These are phyloP conservation scores for Eospalax fontanierii DNA, from an alignment of 2,797 vertebrate species.

Conservation along the genomic window DNA sequence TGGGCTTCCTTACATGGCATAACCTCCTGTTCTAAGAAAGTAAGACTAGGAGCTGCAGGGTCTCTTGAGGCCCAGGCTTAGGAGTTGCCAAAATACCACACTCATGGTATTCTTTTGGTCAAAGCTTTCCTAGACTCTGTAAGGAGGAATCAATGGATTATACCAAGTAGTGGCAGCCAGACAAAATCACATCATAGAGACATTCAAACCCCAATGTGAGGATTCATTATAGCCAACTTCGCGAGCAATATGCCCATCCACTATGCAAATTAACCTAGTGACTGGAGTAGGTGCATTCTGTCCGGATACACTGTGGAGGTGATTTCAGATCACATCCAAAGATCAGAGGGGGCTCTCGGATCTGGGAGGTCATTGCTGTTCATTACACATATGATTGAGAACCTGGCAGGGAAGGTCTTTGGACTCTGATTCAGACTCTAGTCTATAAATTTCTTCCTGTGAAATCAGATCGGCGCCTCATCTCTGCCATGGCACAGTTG, in stretches of 20 bases:
- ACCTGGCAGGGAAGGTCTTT: neutral
- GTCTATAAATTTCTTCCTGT: conserved; percentile 70
- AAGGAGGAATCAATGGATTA: neutral
- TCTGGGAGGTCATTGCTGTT: neutral
- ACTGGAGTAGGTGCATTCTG: neutral
- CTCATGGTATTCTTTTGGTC: neutral
- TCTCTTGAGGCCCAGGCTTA: neutral
- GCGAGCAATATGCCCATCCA: neutral
- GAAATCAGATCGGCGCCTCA: conserved; percentile 75
- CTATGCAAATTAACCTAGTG: conserved; percentile 13
- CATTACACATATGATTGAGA: conserved; percentile 40
- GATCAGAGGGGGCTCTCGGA: neutral
- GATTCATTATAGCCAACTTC: conserved; percentile 1
- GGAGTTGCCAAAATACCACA: neutral
- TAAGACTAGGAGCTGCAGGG: neutral
- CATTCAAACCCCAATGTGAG: rapidly evolving
- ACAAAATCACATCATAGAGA: neutral
- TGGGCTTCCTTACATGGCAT: neutral
- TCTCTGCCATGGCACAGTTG: conserved; percentile 54
- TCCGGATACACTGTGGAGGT: neutral
- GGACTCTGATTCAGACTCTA: conserved; percentile 55
- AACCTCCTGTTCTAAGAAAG: neutral
- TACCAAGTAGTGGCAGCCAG: neutral
- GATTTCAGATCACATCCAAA: neutral
- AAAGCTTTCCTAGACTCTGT: conserved; percentile 3